Conservation (phyloP, 2,888 invertebrate species). For the Tetranychus piercei region DNA sequence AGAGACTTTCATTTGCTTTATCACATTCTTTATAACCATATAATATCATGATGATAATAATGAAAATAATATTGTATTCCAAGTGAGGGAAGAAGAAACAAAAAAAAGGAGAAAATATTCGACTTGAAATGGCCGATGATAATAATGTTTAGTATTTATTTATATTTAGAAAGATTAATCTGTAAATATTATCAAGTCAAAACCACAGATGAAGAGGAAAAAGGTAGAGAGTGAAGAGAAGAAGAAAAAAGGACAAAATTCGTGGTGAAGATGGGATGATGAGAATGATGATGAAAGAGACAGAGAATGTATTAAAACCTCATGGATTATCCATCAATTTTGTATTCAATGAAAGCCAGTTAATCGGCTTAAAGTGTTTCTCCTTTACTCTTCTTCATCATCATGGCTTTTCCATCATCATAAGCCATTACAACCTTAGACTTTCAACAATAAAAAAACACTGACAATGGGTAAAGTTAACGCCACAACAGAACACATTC, state of each 20-base stretch:
- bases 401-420: background rate
- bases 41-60: background rate
- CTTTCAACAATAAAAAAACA: background rate
- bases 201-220: background rate
- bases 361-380: background rate
- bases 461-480: slow-evolving; percentile 1
- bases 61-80: background rate
- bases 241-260: background rate
- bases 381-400: background rate
- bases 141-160: background rate
- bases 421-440: background rate
- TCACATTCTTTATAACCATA: background rate
- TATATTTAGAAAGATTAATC: background rate
- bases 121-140: background rate
- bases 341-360: background rate
- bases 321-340: background rate
- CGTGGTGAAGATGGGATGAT: background rate
- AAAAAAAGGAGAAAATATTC: background rate
- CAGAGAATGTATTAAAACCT: background rate
- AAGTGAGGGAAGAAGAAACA: background rate
- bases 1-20: background rate
- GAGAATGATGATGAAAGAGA: slow-evolving; percentile 4
- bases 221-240: no score
- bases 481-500: background rate
- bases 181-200: slow-evolving; percentile 4